A percentile compares a stretch with the other conserved stretches of the same genome.
Evolutionary conservation across 2,113 vertebrate species (phyloP).

Genomic region (Vulpes ferrilata): DNA sequence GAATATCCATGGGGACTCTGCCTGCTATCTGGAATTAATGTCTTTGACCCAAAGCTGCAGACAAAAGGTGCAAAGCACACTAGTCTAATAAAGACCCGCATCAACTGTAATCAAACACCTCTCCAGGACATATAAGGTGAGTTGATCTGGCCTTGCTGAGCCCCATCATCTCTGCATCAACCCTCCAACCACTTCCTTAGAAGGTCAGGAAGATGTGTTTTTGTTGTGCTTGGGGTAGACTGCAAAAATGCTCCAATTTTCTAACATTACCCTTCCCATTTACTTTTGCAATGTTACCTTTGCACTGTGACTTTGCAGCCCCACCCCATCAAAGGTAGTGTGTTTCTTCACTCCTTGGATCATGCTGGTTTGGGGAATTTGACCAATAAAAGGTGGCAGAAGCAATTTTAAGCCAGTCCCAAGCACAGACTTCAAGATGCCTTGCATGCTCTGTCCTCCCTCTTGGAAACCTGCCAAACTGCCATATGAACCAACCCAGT

Average conservation of each 20-base stretch:
- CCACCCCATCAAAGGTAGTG: background rate
- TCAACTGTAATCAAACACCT: background rate
- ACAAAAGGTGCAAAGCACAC: background rate
- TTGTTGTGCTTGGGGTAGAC: too few relatives aligned
- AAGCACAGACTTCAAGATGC: background rate
- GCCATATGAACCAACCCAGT: background rate
- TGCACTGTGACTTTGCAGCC: background rate
- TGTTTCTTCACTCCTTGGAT: background rate
- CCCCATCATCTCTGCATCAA: background rate
- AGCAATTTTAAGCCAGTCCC: background rate
- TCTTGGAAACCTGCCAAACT: background rate
- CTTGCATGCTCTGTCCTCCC: background rate
- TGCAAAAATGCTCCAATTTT: background rate
- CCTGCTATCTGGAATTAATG: background rate
- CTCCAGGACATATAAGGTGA: accelerated
- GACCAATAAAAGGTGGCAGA: background rate
- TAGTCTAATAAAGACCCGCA: background rate
- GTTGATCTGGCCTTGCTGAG: background rate
- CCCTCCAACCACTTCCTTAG: background rate
- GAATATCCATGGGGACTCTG: background rate
- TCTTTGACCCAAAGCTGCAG: background rate
- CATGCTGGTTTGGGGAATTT: background rate
- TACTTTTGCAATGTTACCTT: background rate
- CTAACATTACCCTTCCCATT: background rate
- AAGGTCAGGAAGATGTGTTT: background rate